Conservation (phyloP, 2,113 vertebrate genomes). For the Scomber japonicus region DNA sequence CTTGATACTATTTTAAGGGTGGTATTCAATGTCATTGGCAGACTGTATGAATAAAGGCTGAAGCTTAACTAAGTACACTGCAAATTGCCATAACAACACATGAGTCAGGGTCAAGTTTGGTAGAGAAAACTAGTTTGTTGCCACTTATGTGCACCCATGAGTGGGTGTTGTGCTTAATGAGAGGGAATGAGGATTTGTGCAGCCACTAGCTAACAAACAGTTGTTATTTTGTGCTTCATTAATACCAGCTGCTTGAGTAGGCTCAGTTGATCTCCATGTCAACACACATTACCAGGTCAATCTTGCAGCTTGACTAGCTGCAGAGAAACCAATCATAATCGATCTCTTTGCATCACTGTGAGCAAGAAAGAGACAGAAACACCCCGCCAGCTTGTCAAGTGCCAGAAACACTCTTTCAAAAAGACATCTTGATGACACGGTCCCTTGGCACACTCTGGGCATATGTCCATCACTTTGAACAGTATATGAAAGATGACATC, state of each 20-base stretch:
- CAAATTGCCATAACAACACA: slow-evolving; percentile 40
- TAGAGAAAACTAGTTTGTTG: slow-evolving; percentile 29
- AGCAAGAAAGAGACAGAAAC: slow-evolving; percentile 43
- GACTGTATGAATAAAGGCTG: slow-evolving; percentile 9
- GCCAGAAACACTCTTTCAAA: slow-evolving; percentile 72
- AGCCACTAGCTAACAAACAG: slow-evolving; percentile 57
- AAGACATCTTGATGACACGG: slow-evolving; percentile 68
- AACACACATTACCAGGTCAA: slow-evolving; percentile 72
- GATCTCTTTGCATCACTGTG: slow-evolving; percentile 47
- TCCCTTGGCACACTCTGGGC: slow-evolving; percentile 56
- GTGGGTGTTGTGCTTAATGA: slow-evolving; percentile 57
- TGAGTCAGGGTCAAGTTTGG: slow-evolving; percentile 12
- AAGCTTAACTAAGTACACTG: slow-evolving; percentile 31
- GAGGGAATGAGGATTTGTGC: slow-evolving; percentile 35
- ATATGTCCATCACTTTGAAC: slow-evolving; percentile 75
- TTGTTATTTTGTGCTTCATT: slow-evolving; percentile 76
- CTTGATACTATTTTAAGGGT: slow-evolving; percentile 9
- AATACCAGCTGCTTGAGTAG: slow-evolving; percentile 69
- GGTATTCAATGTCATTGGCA: background rate
- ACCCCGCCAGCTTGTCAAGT: slow-evolving; percentile 60
- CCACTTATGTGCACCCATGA: slow-evolving; percentile 1
- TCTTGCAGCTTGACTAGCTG: slow-evolving; percentile 62
- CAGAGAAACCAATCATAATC: slow-evolving; percentile 74
- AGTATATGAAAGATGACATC: slow-evolving; percentile 76
- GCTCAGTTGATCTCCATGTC: slow-evolving; percentile 75